Evolutionary conservation across 2,113 vertebrate genomes (phyloP), one percentile per base, ranked within the genome.

Genomic region (Heterotilapia buettikoferi): DNA sequence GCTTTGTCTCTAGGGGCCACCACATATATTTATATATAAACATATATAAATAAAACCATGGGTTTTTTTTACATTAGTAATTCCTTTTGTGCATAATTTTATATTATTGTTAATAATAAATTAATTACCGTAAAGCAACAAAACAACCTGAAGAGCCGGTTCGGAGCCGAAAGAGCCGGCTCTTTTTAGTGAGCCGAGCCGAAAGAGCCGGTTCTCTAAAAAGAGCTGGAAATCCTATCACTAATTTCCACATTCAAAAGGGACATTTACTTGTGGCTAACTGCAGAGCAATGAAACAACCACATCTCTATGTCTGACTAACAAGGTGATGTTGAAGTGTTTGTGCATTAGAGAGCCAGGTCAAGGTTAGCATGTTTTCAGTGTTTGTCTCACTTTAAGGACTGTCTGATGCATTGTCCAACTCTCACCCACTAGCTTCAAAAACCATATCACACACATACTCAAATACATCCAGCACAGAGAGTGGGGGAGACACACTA

Each of bases 351-450:
- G 63, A 91, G 89, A 78, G 57, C 83, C 45, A 80, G 68, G 81
- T 87, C 73, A 40, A 52, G 81, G 89, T 89, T 83, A 86, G 73
- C 79, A 54, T 80, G 87, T 53, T 84, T 79, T 47, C 86, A 86
- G 85, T 66, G 79, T 90, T 85, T 79, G 84, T 84, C 68, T 87
- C 89, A 76, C 86, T 89, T 76, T 90, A 76, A 89, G 31, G 85
- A 73, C 87, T 43, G 86, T 21, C 54, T 91, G 84, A 90, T 93
- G 86, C 89, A 90, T 94, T 93, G 93, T 86, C 76, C 61, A 66
- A 87, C 93, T 92, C 89, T 94, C 86, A 92, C 68, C 90, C 73
- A 88, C 89, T 6, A 85, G 85, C 86, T 89, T 84, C 10, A 76
- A 85, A 89, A 86, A 83, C 9, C 54, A 71, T 81, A 87, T 78